Evolutionary conservation across 1,140 invertebrate species (phyloP).

Genomic region (Neuroterus valhalla): DNA sequence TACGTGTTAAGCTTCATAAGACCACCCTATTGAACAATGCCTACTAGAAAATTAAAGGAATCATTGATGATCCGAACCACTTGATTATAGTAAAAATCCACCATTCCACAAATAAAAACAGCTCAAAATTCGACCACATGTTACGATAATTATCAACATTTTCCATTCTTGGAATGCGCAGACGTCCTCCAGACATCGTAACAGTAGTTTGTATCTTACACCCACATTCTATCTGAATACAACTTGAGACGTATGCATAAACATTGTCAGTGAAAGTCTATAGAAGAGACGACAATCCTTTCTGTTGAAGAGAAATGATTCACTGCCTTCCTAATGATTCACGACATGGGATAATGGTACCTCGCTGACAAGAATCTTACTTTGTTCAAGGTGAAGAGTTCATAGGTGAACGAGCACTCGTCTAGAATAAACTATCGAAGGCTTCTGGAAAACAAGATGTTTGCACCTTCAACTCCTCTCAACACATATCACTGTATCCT

Average conservation of each 20-base stretch:
- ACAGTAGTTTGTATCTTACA: constrained; percentile 61
- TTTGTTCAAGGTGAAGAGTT: constrained; percentile 24
- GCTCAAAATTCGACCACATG: not conserved
- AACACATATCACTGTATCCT: not conserved
- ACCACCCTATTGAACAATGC: too few relatives aligned
- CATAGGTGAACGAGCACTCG: constrained; percentile 11
- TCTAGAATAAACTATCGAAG: not conserved
- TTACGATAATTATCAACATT: not conserved
- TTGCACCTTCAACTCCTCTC: not conserved
- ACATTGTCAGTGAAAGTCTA: constrained; percentile 53
- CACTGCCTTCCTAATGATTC: constrained; percentile 49
- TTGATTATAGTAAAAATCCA: too few relatives aligned
- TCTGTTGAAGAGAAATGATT: constrained; percentile 42
- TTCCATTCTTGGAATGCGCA: constrained; percentile 30
- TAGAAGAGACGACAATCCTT: constrained; percentile 24
- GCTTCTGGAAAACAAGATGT: not conserved
- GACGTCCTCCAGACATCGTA: constrained; percentile 45
- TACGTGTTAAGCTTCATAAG: too few relatives aligned
- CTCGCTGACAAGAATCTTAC: constrained; percentile 33
- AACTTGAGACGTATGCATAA: constrained; percentile 41
- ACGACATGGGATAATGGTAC: constrained; percentile 36
- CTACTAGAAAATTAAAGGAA: too few relatives aligned
- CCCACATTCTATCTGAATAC: constrained; percentile 49
- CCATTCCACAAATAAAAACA: too few relatives aligned
- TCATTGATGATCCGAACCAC: too few relatives aligned